Conservation (phyloP, 2,797 vertebrate genomes). For the Enteromius paludinosus region DNA sequence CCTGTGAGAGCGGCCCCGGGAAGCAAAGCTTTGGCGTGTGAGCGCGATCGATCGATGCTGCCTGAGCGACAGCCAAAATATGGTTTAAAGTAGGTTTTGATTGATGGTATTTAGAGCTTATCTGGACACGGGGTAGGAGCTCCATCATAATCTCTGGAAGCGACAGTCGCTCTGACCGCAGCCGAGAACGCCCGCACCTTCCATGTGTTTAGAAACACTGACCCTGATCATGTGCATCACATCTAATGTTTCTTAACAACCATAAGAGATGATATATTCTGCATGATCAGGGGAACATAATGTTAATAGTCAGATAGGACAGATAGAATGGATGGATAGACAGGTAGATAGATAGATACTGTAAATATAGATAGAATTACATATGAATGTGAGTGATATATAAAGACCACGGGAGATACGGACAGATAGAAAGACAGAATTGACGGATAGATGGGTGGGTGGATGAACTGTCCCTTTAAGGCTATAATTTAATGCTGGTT, state of each 20-base stretch:
- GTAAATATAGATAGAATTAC: background rate
- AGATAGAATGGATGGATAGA: background rate
- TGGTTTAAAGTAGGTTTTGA: slow-evolving; percentile 53
- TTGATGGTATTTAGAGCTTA: slow-evolving; percentile 50
- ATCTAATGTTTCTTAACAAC: background rate
- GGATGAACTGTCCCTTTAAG: background rate
- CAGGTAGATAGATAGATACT: background rate
- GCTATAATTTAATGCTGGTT: background rate
- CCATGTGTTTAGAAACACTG: background rate
- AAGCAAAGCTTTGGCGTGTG: slow-evolving; percentile 27
- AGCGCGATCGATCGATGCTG: slow-evolving; percentile 44
- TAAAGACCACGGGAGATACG: background rate
- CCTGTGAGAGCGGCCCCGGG: slow-evolving; percentile 1
- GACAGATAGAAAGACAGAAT: background rate
- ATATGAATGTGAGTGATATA: background rate
- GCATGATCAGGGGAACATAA: background rate
- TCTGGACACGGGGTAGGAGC: slow-evolving; percentile 41
- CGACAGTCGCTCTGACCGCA: slow-evolving; percentile 26
- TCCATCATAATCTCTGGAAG: slow-evolving; percentile 50
- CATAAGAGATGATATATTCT: background rate
- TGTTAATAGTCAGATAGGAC: background rate
- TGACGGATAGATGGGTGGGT: too few relatives aligned
- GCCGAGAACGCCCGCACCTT: background rate
- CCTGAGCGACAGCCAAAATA: slow-evolving; percentile 42
- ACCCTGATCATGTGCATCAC: background rate